Percentiles rank a stretch among this genome's conserved stretches.
Evolutionary conservation across 2,797 vertebrate species (phyloP).

Genomic region (Australoheros facetus): DNA sequence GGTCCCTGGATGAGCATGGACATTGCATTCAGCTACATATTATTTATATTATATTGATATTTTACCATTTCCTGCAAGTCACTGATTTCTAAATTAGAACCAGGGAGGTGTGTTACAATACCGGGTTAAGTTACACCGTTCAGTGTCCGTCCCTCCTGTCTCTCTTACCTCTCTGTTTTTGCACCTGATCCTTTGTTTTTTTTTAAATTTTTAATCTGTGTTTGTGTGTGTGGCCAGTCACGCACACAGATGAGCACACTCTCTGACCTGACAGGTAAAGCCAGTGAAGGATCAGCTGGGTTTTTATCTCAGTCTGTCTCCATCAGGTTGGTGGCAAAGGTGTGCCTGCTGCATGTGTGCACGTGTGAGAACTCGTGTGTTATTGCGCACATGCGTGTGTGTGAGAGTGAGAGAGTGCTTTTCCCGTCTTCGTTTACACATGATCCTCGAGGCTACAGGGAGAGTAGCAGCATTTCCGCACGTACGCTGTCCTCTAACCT

Average conservation of each 20-base stretch:
- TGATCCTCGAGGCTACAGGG: conserved; percentile 19
- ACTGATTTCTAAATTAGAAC: conserved; percentile 37
- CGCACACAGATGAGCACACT: conserved; percentile 14
- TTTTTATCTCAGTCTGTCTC: conserved; percentile 33
- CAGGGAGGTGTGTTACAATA: background rate
- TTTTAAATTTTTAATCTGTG: background rate
- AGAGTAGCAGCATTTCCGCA: background rate
- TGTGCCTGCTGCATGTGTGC: conserved; percentile 17
- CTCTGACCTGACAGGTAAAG: conserved; percentile 47
- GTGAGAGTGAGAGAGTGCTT: background rate
- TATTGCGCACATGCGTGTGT: conserved; percentile 7
- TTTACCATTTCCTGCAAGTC: conserved; percentile 25
- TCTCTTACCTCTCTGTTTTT: background rate
- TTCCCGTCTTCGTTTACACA: conserved; percentile 14
- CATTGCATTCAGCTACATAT: background rate
- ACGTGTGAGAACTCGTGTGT: conserved; percentile 40
- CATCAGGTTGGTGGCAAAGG: conserved; percentile 9
- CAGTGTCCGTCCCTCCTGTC: background rate
- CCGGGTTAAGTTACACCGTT: conserved; percentile 15
- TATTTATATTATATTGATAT: background rate
- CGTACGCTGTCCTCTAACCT: background rate
- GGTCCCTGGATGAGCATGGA: conserved; percentile 24
- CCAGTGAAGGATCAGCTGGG: conserved; percentile 48
- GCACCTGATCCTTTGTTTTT: conserved; percentile 1
- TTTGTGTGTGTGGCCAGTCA: background rate